A percentile compares a stretch with the other conserved stretches of the same genome.
These are phyloP conservation scores for Heliconius nattereri DNA, from an alignment of 1,140 invertebrate genomes.

Conservation along the genomic window DNA sequence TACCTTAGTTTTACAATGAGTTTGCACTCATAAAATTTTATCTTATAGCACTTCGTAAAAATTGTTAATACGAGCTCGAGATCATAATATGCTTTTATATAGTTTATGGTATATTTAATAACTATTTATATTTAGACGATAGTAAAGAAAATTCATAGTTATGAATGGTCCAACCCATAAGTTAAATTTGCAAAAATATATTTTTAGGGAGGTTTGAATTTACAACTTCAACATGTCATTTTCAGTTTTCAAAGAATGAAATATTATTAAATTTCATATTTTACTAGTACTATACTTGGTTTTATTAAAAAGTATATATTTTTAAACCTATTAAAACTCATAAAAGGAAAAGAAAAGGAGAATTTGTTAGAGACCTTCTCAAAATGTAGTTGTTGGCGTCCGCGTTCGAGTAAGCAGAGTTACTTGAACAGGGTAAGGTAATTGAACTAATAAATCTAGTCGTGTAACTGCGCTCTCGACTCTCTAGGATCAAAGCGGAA, in stretches of 20 bases:
- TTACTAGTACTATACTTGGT: too few species aligned
- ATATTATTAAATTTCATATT: too few species aligned
- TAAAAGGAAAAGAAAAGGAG: slow-evolving; percentile 15
- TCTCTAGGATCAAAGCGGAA: slow-evolving; percentile 66
- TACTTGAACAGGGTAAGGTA: slow-evolving; percentile 64
- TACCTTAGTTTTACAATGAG: slow-evolving; percentile 33
- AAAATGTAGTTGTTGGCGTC: slow-evolving; percentile 73
- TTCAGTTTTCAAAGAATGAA: too few species aligned
- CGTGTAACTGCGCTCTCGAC: slow-evolving; percentile 63
- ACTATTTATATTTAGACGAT: not conserved
- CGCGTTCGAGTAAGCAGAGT: slow-evolving; percentile 65
- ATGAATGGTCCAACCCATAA: too few species aligned
- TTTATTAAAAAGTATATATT: too few species aligned
- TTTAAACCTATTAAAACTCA: slow-evolving; percentile 27
- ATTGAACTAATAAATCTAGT: slow-evolving; percentile 80
- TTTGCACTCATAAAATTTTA: slow-evolving; percentile 44
- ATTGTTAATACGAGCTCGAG: slow-evolving; percentile 38
- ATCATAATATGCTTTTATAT: slow-evolving; percentile 25
- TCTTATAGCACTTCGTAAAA: slow-evolving; percentile 43
- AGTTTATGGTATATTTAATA: slow-evolving; percentile 3
- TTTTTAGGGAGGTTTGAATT: too few species aligned
- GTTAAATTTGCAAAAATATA: too few species aligned
- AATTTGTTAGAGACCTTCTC: slow-evolving; percentile 54
- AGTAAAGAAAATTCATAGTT: slow-evolving; percentile 20
- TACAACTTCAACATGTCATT: too few species aligned